These are phyloP conservation scores for Bufotes viridis DNA, from an alignment of 2,797 vertebrate species.

Conservation along the genomic window DNA sequence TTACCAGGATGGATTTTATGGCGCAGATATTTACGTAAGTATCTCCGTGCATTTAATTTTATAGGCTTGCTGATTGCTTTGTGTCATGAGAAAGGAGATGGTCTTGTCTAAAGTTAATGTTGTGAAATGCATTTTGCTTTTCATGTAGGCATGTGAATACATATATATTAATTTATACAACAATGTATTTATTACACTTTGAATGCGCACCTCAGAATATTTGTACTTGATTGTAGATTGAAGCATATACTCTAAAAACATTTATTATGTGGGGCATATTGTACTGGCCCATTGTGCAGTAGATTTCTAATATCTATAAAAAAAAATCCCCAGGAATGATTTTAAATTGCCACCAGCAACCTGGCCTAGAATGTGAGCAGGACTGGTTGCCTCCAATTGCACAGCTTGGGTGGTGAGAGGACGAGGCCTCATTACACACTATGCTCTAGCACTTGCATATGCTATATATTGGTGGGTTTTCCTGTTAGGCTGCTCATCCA, in stretches of 20 bases:
- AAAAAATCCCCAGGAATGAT: too few relatives aligned
- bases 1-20: conserved; percentile 99
- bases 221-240: neutral
- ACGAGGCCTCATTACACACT: too few relatives aligned
- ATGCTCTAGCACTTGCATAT: too few relatives aligned
- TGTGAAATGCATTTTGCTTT: neutral
- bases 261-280: neutral
- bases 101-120: neutral
- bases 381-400: too few relatives aligned
- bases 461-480: too few relatives aligned
- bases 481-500: too few relatives aligned
- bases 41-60: conserved; percentile 65
- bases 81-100: neutral
- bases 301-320: too few relatives aligned
- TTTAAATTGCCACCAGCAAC: too few relatives aligned
- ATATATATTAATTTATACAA: neutral
- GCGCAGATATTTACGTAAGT: conserved; percentile 99
- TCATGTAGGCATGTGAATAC: neutral
- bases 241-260: neutral
- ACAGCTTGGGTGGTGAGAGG: too few relatives aligned
- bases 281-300: too few relatives aligned
- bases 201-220: neutral
- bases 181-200: neutral
- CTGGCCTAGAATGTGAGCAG: too few relatives aligned
- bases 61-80: neutral